Conservation (phyloP, 2,113 vertebrate genomes). For the Leucosticte australis region DNA sequence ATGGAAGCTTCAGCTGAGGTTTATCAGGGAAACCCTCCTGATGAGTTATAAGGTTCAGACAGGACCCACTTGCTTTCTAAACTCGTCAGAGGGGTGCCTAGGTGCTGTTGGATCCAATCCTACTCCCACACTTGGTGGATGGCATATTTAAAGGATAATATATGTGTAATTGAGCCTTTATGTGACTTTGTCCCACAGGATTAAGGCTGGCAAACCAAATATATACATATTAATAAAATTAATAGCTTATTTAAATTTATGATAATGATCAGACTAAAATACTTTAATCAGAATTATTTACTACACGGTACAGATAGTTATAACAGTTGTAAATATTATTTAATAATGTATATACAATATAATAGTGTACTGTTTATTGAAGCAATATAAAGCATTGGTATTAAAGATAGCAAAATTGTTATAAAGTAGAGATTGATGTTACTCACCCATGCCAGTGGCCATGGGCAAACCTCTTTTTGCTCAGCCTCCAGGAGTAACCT, state of each 20-base stretch:
- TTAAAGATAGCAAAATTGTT: not conserved
- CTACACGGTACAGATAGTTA: accelerated
- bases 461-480: not conserved
- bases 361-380: not conserved
- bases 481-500: not conserved
- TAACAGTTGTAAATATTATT: not conserved
- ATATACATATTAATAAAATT: not conserved
- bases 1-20: not conserved
- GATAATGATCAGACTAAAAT: not conserved
- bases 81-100: not conserved
- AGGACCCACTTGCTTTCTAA: not conserved
- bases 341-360: not conserved
- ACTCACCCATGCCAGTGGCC: not conserved
- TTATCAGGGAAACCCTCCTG: not conserved
- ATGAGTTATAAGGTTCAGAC: not conserved
- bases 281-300: not conserved
- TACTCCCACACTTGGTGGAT: not conserved
- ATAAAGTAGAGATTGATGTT: not conserved
- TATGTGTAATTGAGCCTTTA: not conserved
- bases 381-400: not conserved
- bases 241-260: not conserved
- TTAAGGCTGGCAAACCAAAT: not conserved
- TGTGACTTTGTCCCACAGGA: not conserved
- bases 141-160: not conserved
- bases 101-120: not conserved